phyloP scores from a whole-genome alignment of 1,140 invertebrate species.

The Zaprionus inermis region DNA sequence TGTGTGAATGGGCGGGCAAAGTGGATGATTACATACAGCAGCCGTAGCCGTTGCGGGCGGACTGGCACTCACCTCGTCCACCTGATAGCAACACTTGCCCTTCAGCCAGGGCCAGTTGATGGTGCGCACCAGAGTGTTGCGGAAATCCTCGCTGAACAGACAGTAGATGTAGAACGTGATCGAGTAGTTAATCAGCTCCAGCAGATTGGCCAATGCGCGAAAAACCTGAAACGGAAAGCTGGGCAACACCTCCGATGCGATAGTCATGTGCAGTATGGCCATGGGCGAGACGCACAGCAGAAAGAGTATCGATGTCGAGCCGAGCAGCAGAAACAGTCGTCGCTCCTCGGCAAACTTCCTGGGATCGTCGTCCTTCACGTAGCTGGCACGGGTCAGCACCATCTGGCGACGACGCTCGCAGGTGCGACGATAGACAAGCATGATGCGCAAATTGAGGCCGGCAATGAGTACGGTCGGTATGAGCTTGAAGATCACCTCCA shows the following conservation, averaged over 20 bases:
- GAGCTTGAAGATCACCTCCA: slow-evolving; percentile 88
- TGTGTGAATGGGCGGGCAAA: slow-evolving; percentile 56
- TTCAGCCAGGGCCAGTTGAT: slow-evolving; percentile 86
- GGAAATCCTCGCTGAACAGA: slow-evolving; percentile 90
- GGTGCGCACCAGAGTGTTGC: slow-evolving; percentile 88
- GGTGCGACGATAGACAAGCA: slow-evolving; percentile 88
- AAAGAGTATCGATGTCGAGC: slow-evolving; percentile 90
- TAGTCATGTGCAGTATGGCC: slow-evolving; percentile 89
- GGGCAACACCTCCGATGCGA: slow-evolving; percentile 87
- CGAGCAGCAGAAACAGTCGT: slow-evolving; percentile 88
- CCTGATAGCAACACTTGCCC: slow-evolving; percentile 69
- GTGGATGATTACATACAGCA: slow-evolving; percentile 54
- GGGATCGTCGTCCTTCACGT: slow-evolving; percentile 86
- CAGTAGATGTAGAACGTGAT: slow-evolving; percentile 93
- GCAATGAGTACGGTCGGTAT: slow-evolving; percentile 88
- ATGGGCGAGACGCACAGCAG: slow-evolving; percentile 91
- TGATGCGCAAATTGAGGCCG: slow-evolving; percentile 89
- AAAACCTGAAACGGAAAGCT: slow-evolving; percentile 89
- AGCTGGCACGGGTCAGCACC: slow-evolving; percentile 85
- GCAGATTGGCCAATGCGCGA: slow-evolving; percentile 89
- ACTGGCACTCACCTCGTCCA: slow-evolving; percentile 78
- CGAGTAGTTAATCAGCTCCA: slow-evolving; percentile 91
- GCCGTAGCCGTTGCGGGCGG: slow-evolving; percentile 62
- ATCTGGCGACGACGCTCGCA: slow-evolving; percentile 88
- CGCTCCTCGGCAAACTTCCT: slow-evolving; percentile 90